Conservation (phyloP, 1,140 invertebrate species). For the Danaus plexippus region DNA sequence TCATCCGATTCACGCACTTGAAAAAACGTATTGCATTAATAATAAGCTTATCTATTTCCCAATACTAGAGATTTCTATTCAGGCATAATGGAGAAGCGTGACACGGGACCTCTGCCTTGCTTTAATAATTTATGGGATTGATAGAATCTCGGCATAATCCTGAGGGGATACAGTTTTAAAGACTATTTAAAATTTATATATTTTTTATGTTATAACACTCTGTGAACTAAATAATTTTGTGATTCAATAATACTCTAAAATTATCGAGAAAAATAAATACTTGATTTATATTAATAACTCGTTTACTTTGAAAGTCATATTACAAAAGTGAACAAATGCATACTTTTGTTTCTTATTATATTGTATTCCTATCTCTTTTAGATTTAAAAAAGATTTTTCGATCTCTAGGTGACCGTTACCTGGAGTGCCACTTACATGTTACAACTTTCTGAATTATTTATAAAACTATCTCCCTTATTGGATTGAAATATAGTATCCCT, state of each 20-base stretch:
- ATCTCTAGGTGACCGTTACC: constrained; percentile 51
- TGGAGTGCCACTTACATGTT: constrained; percentile 64
- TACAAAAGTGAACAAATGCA: too few species aligned
- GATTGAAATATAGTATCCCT: constrained; percentile 57
- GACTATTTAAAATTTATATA: constrained; percentile 1
- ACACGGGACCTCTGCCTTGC: constrained; percentile 28
- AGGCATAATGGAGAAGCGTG: constrained; percentile 33
- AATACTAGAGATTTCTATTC: constrained; percentile 10
- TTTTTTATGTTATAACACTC: too few species aligned
- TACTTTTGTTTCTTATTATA: too few species aligned
- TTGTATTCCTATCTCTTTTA: too few species aligned
- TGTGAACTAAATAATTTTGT: too few species aligned
- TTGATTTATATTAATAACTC: too few species aligned
- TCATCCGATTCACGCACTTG: too few species aligned
- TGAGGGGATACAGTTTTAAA: constrained; percentile 4
- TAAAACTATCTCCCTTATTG: constrained; percentile 63
- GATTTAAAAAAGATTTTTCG: constrained; percentile 30
- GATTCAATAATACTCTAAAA: too few species aligned
- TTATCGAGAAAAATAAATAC: too few species aligned
- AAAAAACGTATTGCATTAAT: constrained; percentile 18
- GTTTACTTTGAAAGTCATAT: too few species aligned
- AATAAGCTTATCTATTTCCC: constrained; percentile 13
- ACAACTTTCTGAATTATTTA: constrained; percentile 68
- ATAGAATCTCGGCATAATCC: constrained; percentile 35
- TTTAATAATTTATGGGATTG: constrained; percentile 48